Evolutionary conservation across 2,888 invertebrate genomes (phyloP), one percentile per base, ranked within the genome.

Genomic region (Acleris sparsana): DNA sequence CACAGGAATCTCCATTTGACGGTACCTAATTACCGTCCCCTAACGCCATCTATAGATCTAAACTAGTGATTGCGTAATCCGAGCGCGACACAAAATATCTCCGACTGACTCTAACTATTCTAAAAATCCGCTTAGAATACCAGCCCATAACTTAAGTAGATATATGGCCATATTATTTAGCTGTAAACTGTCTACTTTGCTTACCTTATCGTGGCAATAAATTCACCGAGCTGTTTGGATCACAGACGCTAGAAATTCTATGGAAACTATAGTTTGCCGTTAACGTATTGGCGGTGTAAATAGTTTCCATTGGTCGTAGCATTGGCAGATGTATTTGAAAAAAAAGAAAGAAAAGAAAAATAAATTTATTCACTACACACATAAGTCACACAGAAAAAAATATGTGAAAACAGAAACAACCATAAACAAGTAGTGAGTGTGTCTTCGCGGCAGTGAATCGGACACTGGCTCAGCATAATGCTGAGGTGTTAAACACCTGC

Each of bases 101-200:
- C 55, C 51, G 7, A 39, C 13, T 39, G 7, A 39, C 13, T 39
- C 13, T 4, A 13, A 20, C 18, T 51, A 63, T 63, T 63, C 62
- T 51, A 56, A 63, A 63, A 63, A 56, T 56, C 49, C 18, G 17
- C 39, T 56, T 25, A 43, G 55, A 55, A 55, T 39, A 62, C 48
- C 55, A 39, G 53, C 22, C 46, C 62, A 62, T 62, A 55, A 62
- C 55, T 62, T 55, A 53, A 39, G n/a, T 11, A 17, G 53, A 62
- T 49, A 48, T 55, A 62, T 33, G 48, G 55, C 49, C n/a, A 48
- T 55, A 62, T 62, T 62, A 62, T 62, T 62, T 62, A 49, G 62
- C 55, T 55, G 62, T 62, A 49, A 55, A 48, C 48, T 17, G 62
- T 62, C 62, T 7, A 20, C 18, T 49, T 49, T 20, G 49, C 49